Evolutionary conservation across 1,140 invertebrate species (phyloP), one percentile per base, ranked within the genome.

Genomic region (Ostrea denselamellosa): DNA sequence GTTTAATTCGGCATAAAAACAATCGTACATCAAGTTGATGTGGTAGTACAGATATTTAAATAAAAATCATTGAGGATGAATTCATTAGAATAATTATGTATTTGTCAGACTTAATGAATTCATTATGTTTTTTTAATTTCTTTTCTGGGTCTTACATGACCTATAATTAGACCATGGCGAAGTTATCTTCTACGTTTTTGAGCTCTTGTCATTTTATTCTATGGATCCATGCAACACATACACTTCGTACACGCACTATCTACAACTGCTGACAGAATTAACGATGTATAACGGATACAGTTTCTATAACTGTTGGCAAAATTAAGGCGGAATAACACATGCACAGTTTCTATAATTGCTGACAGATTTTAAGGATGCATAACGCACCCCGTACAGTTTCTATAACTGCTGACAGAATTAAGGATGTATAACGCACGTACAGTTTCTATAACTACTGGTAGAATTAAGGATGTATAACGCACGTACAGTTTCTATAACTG

Each of bases 31-130:
- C 68, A 77, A 12, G 10, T 25, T 77, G 28, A 14, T 22, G 68
- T 34, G 68, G 2, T 25, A 77, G 56, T 17, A 14, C 9, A 77
- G 28, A 77, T 62, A 77, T 77, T 44, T 44, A 44, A 44, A 77
- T 34, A 14, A 77, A 17, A 25, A 5, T 28, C 56, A 19, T 62
- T 62, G 17, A 62, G n/a, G n/a, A 62, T 77, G 25, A 77, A 77
- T 77, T 25, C 28, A 25, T 77, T 77, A 12, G 12, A 77, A 77
- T 77, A 34, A 77, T 77, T 77, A 28, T 77, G 22, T 77, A 14
- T 9, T 77, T 77, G 2, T 12, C 0, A 14, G 17, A 62, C 7
- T 19, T 17, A 7, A 62, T 62, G 56, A 7, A 62, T 62, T 62
- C 56, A 62, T 19, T 17, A 19, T 19, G 14, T 62, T 62, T 62